Base-by-base conservation (phyloP, 2,113 vertebrate genomes). In the Indri indri region DNA sequence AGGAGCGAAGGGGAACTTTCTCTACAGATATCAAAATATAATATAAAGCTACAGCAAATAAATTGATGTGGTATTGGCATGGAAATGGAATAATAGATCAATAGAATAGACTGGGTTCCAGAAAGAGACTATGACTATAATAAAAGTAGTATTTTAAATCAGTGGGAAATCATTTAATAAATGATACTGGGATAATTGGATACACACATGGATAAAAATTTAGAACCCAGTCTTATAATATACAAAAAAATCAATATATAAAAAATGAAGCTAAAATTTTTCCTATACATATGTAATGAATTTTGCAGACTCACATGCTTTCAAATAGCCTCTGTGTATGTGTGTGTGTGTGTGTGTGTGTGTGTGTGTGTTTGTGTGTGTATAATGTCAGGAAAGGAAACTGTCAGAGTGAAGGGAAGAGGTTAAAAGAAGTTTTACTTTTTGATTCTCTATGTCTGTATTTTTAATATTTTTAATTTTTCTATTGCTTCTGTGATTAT, bases 21-120 rank as follows among this genome's bases (percentile, higher is more conserved):
- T n/a, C 54, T 93, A 79, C 17, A 83, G 77, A 88, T 27, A 70
- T 47, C 32, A 93, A 71, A 79, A 91, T 97, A 84, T n/a, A 77
- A 86, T 84, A 88, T 83, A 88, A 80, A 90, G 77, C 11, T n/a
- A 50, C 1, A 86, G 47, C 17, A 84, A 96, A 88, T 90, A 92
- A 89, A 81, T 61, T 95, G 45, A 89, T 73, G n/a, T 90, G 47
- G 30, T 40, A 92, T 91, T 61, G 52, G 84, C 42, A 61, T 82
- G 63, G 42, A 91, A 91, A 50, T 50, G 14, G 45, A 81, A 47
- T 45, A 88, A 68, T 94, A 79, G 12, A 94, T 92, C 79, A 90
- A 52, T 77, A 52, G 27, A 57, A 45, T 47, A 83, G 27, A 52
- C 7, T 50, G 79, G 57, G 70, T 66, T 90, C 5, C 17, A 40